Evolutionary conservation across 2,113 vertebrate species (phyloP).

Genomic region (Gallinago media): DNA sequence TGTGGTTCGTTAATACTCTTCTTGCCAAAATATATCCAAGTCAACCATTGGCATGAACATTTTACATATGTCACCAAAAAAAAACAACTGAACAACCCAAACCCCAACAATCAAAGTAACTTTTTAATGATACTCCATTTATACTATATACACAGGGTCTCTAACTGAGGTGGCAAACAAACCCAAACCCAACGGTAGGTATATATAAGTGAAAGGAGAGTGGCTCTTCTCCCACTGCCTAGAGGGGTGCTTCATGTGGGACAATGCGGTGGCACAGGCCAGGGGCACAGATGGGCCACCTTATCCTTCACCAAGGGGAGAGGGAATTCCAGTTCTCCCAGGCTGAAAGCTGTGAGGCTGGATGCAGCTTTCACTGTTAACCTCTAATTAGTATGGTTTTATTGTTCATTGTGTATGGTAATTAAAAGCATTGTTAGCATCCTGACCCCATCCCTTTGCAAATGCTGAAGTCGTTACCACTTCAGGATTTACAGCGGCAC

Average conservation of each 20-base stretch:
- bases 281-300: background rate
- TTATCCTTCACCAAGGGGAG: background rate
- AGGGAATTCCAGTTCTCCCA: background rate
- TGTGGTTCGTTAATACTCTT: slow-evolving; percentile 45
- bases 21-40: slow-evolving; percentile 45
- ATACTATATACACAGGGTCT: slow-evolving; percentile 67
- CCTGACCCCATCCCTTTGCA: background rate
- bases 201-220: background rate
- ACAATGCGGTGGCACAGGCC: background rate
- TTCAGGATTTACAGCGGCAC: background rate
- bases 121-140: slow-evolving; percentile 54
- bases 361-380: background rate
- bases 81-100: background rate
- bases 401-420: background rate
- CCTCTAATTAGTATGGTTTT: background rate
- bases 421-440: background rate
- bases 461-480: background rate
- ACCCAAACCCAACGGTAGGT: background rate
- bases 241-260: background rate
- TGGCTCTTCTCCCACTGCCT: background rate
- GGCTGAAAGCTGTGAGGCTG: background rate
- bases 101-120: slow-evolving; percentile 53
- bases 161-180: slow-evolving; percentile 52
- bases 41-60: slow-evolving; percentile 56
- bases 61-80: slow-evolving; percentile 61